phyloP scores from a whole-genome alignment of 1,140 invertebrate genomes.

The Zaprionus nigranus region DNA sequence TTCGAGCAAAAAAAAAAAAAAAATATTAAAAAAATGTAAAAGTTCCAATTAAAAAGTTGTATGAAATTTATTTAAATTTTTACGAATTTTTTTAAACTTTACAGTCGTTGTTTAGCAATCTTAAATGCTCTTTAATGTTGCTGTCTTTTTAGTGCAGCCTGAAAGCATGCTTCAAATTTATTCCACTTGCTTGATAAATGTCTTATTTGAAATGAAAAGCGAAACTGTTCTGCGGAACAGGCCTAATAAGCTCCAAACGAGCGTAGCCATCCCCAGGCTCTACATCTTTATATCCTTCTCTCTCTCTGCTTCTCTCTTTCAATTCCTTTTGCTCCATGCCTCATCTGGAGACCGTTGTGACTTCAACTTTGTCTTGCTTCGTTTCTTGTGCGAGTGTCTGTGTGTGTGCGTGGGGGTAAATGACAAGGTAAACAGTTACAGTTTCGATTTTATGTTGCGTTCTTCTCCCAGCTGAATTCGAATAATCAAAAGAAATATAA shows the following conservation, averaged over 20 bases:
- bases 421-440: slow-evolving; percentile 63
- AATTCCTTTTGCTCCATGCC: neutral
- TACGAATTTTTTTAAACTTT: neutral
- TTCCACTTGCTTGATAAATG: neutral
- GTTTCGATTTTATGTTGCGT: slow-evolving; percentile 56
- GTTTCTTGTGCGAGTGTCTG: neutral
- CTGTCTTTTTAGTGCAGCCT: neutral
- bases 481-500: slow-evolving; percentile 26
- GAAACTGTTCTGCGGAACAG: neutral
- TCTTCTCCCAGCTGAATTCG: slow-evolving; percentile 34
- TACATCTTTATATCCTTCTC: neutral
- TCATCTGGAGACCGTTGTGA: neutral
- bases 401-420: neutral
- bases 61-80: slow-evolving; percentile 2
- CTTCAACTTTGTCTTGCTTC: slow-evolving; percentile 7
- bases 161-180: slow-evolving; percentile 4
- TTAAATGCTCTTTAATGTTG: neutral
- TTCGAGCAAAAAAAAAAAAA: neutral
- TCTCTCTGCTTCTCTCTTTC: neutral
- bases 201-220: neutral
- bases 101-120: too few species aligned
- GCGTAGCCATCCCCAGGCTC: neutral
- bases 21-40: neutral
- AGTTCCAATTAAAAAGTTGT: slow-evolving; percentile 13
- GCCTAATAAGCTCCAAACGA: slow-evolving; percentile 1